Percentiles rank a stretch among this genome's conserved stretches.
Evolutionary conservation across 2,113 vertebrate genomes (phyloP).

Genomic region (Synodontis membranacea): DNA sequence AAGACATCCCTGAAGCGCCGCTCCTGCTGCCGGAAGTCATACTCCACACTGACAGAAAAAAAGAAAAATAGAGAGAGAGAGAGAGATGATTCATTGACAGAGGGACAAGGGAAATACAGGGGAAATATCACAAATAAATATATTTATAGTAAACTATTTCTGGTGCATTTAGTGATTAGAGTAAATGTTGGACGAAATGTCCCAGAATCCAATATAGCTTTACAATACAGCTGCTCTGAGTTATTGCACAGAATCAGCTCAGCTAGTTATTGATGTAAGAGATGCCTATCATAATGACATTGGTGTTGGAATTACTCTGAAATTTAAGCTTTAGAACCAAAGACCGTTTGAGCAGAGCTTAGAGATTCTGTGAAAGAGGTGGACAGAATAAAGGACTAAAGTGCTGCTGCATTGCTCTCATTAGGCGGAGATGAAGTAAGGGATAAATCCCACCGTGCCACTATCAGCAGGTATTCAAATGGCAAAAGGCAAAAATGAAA

Average conservation of each 20-base stretch:
- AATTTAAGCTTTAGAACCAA: background rate
- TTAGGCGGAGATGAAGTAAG: background rate
- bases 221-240: background rate
- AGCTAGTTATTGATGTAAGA: too few relatives aligned
- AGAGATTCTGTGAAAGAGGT: background rate
- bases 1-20: conserved; percentile 83
- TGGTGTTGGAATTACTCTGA: background rate
- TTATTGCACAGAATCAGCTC: background rate
- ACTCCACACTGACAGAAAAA: conserved; percentile 81
- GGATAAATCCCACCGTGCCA: background rate
- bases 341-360: background rate
- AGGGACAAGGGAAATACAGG: background rate
- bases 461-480: background rate
- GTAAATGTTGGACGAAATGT: background rate
- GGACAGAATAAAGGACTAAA: background rate
- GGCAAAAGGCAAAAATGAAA: background rate
- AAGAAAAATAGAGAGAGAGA: background rate
- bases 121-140: background rate
- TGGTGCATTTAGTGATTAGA: background rate
- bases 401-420: background rate
- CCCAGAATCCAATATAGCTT: background rate
- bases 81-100: background rate
- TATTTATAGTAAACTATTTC: background rate
- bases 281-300: background rate
- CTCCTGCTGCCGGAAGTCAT: conserved; percentile 95